Conservation (phyloP, 1,140 invertebrate species). For the Anastatus disparis region DNA sequence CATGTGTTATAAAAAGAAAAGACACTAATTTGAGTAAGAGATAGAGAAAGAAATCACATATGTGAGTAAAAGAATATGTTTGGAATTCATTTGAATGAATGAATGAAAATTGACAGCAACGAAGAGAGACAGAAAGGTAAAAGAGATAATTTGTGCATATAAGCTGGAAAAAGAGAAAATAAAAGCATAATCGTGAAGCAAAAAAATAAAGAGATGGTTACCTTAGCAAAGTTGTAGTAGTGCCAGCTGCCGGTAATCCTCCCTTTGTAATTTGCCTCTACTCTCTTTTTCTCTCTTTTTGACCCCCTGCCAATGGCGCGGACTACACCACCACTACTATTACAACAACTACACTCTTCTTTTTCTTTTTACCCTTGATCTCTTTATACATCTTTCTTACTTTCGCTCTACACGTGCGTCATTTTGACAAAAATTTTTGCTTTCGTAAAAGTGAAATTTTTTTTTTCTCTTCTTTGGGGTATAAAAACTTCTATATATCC, state of each 20-base stretch:
- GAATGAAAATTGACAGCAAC: no score
- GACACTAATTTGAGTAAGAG: no score
- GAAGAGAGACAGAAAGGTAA: no score
- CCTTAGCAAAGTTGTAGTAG: constrained; percentile 61
- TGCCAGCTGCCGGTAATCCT: constrained; percentile 68
- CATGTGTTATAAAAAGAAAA: no score
- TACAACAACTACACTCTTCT: not conserved
- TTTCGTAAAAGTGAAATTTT: constrained; percentile 27
- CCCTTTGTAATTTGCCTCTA: constrained; percentile 68
- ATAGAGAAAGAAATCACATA: no score
- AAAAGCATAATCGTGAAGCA: not conserved
- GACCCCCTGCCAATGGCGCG: constrained; percentile 62
- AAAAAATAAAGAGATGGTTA: constrained; percentile 57
- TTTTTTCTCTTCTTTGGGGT: constrained; percentile 1
- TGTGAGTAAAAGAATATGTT: no score
- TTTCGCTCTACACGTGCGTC: constrained; percentile 12
- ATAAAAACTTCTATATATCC: no score
- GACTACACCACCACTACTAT: constrained; percentile 15
- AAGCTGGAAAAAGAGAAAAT: not conserved
- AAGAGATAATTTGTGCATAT: not conserved
- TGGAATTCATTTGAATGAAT: no score
- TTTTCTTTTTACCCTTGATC: not conserved
- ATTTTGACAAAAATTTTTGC: not conserved
- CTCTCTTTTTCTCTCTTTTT: no score
- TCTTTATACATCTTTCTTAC: not conserved